Base-by-base conservation (phyloP, 2,888 invertebrate species). In the Poecilobothrus nobilitatus region DNA sequence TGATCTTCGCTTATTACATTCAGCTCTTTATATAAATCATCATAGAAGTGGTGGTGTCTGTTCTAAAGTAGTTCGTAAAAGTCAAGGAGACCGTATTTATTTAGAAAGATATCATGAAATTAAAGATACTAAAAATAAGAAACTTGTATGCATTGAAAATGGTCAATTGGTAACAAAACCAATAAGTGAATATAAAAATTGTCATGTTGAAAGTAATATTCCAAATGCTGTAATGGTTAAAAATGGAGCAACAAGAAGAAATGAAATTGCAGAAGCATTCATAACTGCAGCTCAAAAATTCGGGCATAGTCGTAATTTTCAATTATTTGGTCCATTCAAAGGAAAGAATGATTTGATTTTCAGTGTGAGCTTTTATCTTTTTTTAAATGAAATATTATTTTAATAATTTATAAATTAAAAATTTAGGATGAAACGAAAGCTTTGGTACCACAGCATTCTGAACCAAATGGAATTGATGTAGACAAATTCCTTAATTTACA, bases 141-240 rank as follows among this genome's bases (percentile, higher is more conserved):
- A 53, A 53, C 15, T 53, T 6, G 53, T 53, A 18, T 53, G 53
- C 18, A 15, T 53, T 53, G 53, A 53, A 53, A 53, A 53, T 12
- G 53, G 7, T 53, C 15, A 53, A 18, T 9, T 53, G 2, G 53
- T 53, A 12, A 15, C 15, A 2, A 78, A 77, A 65, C 76, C 80
- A 0, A 74, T 81, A 3, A 78, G 78, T 67, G 81, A 81, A 67
- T 76, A 74, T 65, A 73, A 72, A 64, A 71, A 68, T 8, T 82
- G 82, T 74, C 80, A 80, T 68, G 76, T 79, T 69, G 82, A 82
- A 66, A 78, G 78, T 5, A 75, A 76, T 64, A 68, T 80, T 63
- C 27, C 27, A 27, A 27, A 27, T 27, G 27, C 27, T 27, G 27
- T 27, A 4, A 27, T 27, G 27, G 27, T 77, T 10, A 76, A 53